phyloP scores from a whole-genome alignment of 2,797 vertebrate genomes.

The Silurus lanzhouensis region DNA sequence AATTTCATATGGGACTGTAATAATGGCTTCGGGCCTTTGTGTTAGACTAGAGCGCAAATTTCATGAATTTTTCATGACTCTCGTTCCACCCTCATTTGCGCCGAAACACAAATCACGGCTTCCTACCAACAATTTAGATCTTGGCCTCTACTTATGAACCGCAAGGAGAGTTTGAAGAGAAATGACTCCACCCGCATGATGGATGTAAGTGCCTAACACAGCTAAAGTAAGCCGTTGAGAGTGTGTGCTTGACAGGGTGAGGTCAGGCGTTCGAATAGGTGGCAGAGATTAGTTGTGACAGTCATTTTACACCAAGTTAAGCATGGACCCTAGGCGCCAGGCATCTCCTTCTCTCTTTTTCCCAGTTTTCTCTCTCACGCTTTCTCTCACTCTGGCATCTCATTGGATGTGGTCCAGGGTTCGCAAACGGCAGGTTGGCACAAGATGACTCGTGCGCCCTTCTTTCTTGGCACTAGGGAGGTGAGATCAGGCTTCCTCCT shows the following conservation, averaged over 20 bases:
- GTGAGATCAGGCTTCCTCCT: neutral
- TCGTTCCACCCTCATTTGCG: conserved; percentile 19
- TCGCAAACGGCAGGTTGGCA: conserved; percentile 49
- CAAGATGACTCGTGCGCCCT: conserved; percentile 10
- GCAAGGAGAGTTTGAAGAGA: conserved; percentile 22
- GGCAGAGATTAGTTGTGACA: conserved; percentile 52
- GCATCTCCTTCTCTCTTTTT: conserved; percentile 19
- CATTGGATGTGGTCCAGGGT: conserved; percentile 48
- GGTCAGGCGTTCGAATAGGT: conserved; percentile 31
- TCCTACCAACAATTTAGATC: conserved; percentile 34
- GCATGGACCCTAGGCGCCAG: conserved; percentile 31
- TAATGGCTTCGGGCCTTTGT: conserved; percentile 13
- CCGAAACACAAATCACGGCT: conserved; percentile 16
- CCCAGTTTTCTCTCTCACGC: conserved; percentile 19
- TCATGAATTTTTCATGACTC: conserved; percentile 49
- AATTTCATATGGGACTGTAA: conserved; percentile 23
- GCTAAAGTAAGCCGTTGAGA: conserved; percentile 28
- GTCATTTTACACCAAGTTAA: conserved; percentile 38
- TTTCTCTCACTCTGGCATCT: conserved; percentile 28
- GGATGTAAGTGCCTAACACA: conserved; percentile 22
- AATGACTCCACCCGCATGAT: conserved; percentile 15
- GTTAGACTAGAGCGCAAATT: conserved; percentile 30
- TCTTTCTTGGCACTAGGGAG: conserved; percentile 7
- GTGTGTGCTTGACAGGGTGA: conserved; percentile 36
- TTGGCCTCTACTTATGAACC: conserved; percentile 23